Percentiles rank a stretch among this genome's conserved stretches.
These are phyloP conservation scores for Cyclargus thomasi DNA, from an alignment of 1,140 invertebrate species.

Conservation along the genomic window DNA sequence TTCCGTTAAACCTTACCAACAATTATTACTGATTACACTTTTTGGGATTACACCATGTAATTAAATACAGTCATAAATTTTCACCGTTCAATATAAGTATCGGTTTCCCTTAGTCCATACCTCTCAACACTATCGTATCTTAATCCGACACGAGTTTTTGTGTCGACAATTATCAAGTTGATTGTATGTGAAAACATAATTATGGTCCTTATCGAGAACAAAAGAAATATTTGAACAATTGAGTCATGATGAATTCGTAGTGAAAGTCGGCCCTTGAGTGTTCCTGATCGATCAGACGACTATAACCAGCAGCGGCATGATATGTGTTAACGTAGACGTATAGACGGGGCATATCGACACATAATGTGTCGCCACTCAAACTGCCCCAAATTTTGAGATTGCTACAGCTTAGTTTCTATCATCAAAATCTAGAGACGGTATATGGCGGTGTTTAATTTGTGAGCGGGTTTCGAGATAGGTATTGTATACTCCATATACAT, in stretches of 20 bases:
- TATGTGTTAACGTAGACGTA: no score
- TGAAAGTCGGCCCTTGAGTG: constrained; percentile 6
- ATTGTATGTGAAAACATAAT: constrained; percentile 15
- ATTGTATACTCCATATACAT: no score
- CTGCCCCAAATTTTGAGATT: no score
- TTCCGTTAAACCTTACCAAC: neutral
- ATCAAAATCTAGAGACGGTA: no score
- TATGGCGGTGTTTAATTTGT: no score
- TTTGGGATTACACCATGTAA: neutral
- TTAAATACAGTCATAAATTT: neutral
- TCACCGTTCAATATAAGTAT: neutral
- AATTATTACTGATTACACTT: neutral
- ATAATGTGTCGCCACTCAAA: no score
- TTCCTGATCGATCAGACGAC: constrained; percentile 4
- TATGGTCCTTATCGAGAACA: constrained; percentile 12
- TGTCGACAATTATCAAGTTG: constrained; percentile 1
- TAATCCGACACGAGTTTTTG: neutral
- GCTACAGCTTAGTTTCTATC: no score
- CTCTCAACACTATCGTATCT: neutral
- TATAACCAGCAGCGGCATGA: neutral
- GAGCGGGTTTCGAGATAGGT: no score
- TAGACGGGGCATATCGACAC: no score
- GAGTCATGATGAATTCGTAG: neutral
- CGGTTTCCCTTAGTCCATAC: neutral
- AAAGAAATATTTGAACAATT: constrained; percentile 12